These are phyloP conservation scores for Theretra japonica DNA, from an alignment of 2,888 invertebrate species.

Conservation along the genomic window DNA sequence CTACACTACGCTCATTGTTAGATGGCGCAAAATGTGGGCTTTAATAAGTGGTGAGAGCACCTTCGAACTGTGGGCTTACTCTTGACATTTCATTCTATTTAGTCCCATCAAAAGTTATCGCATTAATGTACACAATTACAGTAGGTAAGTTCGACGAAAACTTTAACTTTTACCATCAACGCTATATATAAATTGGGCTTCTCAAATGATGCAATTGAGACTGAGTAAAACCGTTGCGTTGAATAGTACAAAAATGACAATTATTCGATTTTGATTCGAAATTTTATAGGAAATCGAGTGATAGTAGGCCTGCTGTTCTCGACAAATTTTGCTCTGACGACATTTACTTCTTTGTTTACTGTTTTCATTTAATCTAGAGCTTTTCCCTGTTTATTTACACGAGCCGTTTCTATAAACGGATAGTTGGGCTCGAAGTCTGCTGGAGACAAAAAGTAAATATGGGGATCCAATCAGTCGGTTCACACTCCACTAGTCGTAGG, in stretches of 20 bases:
- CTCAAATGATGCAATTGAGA: too few species aligned
- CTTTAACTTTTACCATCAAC: too few species aligned
- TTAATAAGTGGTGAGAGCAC: conserved; percentile 10
- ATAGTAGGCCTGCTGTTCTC: neutral
- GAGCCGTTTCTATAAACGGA: conserved; percentile 13
- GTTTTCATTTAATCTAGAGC: conserved; percentile 36
- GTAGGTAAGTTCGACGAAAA: too few species aligned
- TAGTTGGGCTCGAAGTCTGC: conserved; percentile 30
- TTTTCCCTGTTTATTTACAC: conserved; percentile 25
- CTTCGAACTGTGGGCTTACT: too few species aligned
- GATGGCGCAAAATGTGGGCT: neutral
- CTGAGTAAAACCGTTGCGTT: too few species aligned
- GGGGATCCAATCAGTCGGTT: conserved; percentile 46
- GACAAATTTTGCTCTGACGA: neutral
- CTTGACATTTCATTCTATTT: too few species aligned
- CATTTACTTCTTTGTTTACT: conserved; percentile 13
- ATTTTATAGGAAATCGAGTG: too few species aligned
- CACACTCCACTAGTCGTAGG: conserved; percentile 44
- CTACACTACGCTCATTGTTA: conserved; percentile 8
- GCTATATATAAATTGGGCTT: too few species aligned
- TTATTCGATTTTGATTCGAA: too few species aligned
- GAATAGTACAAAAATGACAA: too few species aligned
- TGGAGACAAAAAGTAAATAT: conserved; percentile 41
- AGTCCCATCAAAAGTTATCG: too few species aligned
- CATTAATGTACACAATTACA: too few species aligned